Evolutionary conservation across 2,113 vertebrate species (phyloP).

Genomic region (Acrocephalus arundinaceus): DNA sequence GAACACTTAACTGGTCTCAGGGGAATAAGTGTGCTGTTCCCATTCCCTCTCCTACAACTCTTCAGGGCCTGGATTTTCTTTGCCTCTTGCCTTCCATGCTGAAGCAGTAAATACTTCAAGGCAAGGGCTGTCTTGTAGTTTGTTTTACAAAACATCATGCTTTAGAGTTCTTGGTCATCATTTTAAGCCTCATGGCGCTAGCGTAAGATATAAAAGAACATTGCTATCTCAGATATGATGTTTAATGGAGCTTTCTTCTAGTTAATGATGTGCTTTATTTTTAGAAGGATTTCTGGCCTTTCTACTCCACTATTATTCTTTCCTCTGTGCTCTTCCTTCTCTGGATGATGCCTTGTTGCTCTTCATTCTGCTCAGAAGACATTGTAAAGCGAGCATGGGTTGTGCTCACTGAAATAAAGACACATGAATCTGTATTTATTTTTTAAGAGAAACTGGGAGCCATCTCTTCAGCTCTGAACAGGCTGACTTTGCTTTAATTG

Average conservation of each 20-base stretch:
- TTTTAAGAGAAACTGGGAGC: not conserved
- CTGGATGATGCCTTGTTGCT: fast-evolving
- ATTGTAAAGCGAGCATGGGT: not conserved
- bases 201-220: not conserved
- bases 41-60: not conserved
- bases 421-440: not conserved
- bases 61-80: not conserved
- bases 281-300: constrained; percentile 6
- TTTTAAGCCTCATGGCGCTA: fast-evolving
- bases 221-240: not conserved
- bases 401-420: not conserved
- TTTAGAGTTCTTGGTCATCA: not conserved
- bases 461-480: not conserved
- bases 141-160: not conserved
- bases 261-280: not conserved
- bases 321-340: not conserved
- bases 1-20: not conserved
- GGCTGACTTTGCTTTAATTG: not conserved
- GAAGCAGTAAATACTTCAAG: not conserved
- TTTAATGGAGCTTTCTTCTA: not conserved
- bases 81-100: not conserved
- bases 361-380: not conserved
- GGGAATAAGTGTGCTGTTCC: not conserved
- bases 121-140: not conserved
- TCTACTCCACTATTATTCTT: not conserved